These are phyloP conservation scores for Mustelus asterias DNA, from an alignment of 2,113 vertebrate species.

Conservation along the genomic window DNA sequence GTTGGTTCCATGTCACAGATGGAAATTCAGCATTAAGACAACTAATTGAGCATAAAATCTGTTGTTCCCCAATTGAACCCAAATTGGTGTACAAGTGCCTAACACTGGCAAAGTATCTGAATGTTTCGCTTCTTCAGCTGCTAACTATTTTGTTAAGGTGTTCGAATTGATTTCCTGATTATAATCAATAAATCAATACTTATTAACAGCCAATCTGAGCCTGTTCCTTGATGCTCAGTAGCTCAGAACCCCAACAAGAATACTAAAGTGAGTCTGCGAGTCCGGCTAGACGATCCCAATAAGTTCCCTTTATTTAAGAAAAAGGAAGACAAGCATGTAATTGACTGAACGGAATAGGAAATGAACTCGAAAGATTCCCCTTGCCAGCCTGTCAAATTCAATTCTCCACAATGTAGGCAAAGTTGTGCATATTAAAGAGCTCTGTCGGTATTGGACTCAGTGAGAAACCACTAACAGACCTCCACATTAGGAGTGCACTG, in stretches of 20 bases:
- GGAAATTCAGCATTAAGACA: neutral
- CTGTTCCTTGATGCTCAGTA: neutral
- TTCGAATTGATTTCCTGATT: conserved; percentile 8
- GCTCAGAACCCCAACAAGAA: neutral
- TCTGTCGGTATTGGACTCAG: neutral
- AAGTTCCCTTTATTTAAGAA: neutral
- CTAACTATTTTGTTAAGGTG: neutral
- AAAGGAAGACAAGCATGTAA: neutral
- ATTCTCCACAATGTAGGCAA: neutral
- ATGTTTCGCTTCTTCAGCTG: too few relatives aligned
- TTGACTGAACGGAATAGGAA: conserved; percentile 4
- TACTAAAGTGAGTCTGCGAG: neutral
- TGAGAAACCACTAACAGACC: neutral
- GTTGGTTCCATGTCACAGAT: neutral
- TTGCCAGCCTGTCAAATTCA: neutral
- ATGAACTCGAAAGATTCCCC: neutral
- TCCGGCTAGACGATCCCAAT: neutral
- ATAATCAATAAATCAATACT: neutral
- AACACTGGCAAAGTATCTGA: neutral
- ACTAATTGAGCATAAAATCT: neutral
- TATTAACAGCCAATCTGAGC: neutral
- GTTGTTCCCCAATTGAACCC: neutral
- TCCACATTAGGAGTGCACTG: neutral
- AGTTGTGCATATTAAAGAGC: neutral
- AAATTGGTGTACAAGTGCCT: neutral